Base-by-base conservation (phyloP, 2,888 invertebrate species). In the Lepetodrilus schrolli region DNA sequence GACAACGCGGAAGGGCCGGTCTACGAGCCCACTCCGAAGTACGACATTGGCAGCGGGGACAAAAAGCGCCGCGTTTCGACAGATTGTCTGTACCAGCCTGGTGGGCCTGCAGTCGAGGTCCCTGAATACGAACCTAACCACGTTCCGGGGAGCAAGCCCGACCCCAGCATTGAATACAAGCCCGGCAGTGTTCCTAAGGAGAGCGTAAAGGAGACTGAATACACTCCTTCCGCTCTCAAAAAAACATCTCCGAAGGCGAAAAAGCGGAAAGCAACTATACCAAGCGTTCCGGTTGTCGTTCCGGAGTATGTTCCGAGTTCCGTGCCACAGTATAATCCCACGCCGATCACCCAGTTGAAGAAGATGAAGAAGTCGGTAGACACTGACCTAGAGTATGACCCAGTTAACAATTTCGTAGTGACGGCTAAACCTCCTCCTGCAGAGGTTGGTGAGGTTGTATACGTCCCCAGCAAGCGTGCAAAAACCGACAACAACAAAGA, bases 351-450 rank as follows among this genome's bases (percentile, higher is more conserved):
- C 66, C 79, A 85, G 71, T 65, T 84, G 20, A 82, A 83, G 68
- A 79, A 47, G 21, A 50, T 37, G 26, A 74, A 75, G 30, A 75
- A 58, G 10, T 10, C 68, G 10, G 65, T 70, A 23, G 50, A 74
- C 48, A 77, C 81, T 20, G 76, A 78, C n/a, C 74, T 83, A 36
- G 84, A 87, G 72, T 87, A 87, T 83, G 87, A 87, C 68, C 87
- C 87, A 38, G 84, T 81, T 5, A 80, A 80, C 72, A 87, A 87
- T 66, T 87, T 77, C 73, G 49, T n/a, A 70, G 68, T 10, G 20
- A 48, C 34, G 13, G 38, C 43, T 37, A 58, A 48, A 3, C n/a
- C 4, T 5, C 5, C 68, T 47, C 20, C 30, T 21, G 47, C n/a
- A 10, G 49, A 58, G 34, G 37, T 73, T 17, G 37, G 26, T 20